A percentile compares a stretch with the other conserved stretches of the same genome.
Evolutionary conservation across 1,140 invertebrate genomes (phyloP).

Genomic region (Aphelinus atriplicis): DNA sequence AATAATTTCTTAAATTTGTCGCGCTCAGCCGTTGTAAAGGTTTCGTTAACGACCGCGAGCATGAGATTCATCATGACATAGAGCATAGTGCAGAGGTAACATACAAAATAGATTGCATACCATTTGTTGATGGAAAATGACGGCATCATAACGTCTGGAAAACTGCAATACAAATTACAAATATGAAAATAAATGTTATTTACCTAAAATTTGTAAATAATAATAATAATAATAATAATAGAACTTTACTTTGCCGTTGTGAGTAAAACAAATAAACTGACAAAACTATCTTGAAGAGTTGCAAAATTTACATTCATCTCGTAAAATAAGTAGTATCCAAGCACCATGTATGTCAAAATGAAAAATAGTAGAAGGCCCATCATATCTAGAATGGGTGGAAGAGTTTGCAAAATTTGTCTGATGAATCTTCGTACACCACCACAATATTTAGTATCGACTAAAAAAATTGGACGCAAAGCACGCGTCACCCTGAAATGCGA

Average conservation of each 20-base stretch:
- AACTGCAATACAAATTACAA: conserved; percentile 68
- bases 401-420: conserved; percentile 81
- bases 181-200: conserved; percentile 22
- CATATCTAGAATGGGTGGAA: conserved; percentile 92
- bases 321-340: conserved; percentile 86
- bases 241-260: conserved; percentile 87
- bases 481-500: conserved; percentile 89
- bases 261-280: conserved; percentile 88
- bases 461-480: conserved; percentile 88
- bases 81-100: conserved; percentile 85
- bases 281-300: conserved; percentile 84
- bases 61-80: conserved; percentile 94
- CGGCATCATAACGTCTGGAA: conserved; percentile 95
- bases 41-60: conserved; percentile 91
- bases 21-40: conserved; percentile 87
- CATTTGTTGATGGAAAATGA: conserved; percentile 83
- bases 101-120: conserved; percentile 88
- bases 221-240: not conserved
- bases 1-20: conserved; percentile 88
- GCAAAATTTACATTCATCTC: conserved; percentile 81
- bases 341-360: conserved; percentile 83
- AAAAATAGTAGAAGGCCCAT: conserved; percentile 86
- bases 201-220: conserved; percentile 14
- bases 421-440: conserved; percentile 79
- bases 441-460: conserved; percentile 88